A percentile compares a stretch with the other conserved stretches of the same genome.
Conservation (phyloP, 2,888 invertebrate species). For the Yponomeuta plumbellus region DNA sequence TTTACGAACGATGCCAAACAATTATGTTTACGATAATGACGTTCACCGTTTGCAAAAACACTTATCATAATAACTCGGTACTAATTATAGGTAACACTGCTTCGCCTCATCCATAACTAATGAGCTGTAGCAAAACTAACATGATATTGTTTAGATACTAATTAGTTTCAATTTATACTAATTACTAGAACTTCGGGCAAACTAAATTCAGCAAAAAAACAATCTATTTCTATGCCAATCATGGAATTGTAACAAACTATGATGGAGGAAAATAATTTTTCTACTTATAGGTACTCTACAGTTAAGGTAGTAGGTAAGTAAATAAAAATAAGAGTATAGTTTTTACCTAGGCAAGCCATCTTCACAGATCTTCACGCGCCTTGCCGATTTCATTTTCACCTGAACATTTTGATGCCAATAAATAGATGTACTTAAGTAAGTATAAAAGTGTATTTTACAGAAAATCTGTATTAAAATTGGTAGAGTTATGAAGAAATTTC, state of each 20-base stretch:
- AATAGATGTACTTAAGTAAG: constrained; percentile 36
- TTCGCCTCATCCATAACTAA: background rate
- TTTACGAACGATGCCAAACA: background rate
- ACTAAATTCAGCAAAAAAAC: constrained; percentile 2
- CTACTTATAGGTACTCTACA: constrained; percentile 9
- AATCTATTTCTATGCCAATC: background rate
- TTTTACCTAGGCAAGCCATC: constrained; percentile 74
- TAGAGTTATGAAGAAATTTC: background rate
- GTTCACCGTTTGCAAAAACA: background rate
- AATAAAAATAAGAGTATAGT: constrained; percentile 34
- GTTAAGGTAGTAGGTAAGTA: constrained; percentile 16
- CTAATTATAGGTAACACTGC: background rate
- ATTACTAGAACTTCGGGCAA: background rate
- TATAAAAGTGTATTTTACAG: background rate
- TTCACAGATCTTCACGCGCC: constrained; percentile 74
- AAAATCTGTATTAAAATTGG: background rate
- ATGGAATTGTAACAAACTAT: background rate
- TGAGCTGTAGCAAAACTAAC: background rate
- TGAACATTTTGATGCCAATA: constrained; percentile 71
- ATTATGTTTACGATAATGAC: background rate
- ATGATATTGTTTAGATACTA: constrained; percentile 3
- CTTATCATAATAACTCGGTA: background rate
- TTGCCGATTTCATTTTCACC: constrained; percentile 74
- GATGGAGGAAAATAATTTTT: constrained; percentile 27
- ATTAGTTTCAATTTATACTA: background rate